Evolutionary conservation across 1,140 invertebrate species (phyloP).

Genomic region (Phortica variegata): DNA sequence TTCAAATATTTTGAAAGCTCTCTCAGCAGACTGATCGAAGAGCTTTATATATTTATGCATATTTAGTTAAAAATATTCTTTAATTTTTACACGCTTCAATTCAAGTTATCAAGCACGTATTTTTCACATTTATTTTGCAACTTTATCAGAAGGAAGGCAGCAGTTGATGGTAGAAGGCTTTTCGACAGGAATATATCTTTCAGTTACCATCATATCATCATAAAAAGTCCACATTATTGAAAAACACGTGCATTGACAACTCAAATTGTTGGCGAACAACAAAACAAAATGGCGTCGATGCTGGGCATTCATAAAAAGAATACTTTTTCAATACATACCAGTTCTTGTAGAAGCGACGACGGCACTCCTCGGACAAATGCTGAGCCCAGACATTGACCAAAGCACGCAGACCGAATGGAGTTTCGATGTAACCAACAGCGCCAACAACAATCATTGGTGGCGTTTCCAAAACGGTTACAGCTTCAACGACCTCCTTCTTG

Average conservation of each 20-base stretch:
- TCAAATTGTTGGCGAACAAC: too few relatives aligned
- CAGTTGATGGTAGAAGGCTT: constrained; percentile 49
- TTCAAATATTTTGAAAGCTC: constrained; percentile 59
- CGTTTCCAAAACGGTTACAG: constrained; percentile 96
- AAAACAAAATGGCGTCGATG: constrained; percentile 34
- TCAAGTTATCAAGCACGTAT: neutral
- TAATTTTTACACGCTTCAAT: constrained; percentile 4
- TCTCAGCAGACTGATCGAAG: constrained; percentile 67
- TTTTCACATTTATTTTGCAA: constrained; percentile 5
- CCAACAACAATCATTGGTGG: constrained; percentile 98
- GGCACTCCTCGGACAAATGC: constrained; percentile 97
- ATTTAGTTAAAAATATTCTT: constrained; percentile 25
- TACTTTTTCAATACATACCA: constrained; percentile 72
- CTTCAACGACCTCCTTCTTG: constrained; percentile 99
- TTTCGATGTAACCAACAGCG: constrained; percentile 98
- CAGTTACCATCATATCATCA: constrained; percentile 57
- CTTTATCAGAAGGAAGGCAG: constrained; percentile 57
- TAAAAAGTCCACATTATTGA: constrained; percentile 13
- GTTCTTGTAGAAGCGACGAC: constrained; percentile 99
- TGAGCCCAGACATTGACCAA: constrained; percentile 98
- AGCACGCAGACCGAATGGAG: constrained; percentile 91
- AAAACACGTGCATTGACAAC: constrained; percentile 28
- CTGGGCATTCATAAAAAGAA: constrained; percentile 30
- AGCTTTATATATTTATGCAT: constrained; percentile 58
- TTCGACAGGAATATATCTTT: constrained; percentile 41